Evolutionary conservation across 2,797 vertebrate genomes (phyloP), one percentile per base, ranked within the genome.

Genomic region (Cyclura pinguis): DNA sequence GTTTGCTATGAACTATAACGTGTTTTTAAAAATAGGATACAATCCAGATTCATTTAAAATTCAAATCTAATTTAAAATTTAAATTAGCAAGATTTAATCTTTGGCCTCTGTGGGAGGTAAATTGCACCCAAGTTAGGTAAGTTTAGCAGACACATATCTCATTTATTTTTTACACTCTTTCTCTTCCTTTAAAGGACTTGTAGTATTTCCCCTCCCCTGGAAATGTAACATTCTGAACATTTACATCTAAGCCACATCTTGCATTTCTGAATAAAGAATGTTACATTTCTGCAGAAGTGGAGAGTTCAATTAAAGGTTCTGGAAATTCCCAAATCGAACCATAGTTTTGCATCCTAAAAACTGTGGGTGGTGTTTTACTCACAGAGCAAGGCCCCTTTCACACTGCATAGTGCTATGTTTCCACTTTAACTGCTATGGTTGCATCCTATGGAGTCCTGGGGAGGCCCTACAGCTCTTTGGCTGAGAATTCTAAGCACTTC

Each of bases 1-100:
- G 77, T 77, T 90, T 87, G 22, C 42, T 67, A 55, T 50, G 55
- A 59, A 80, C 69, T 50, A n/a, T 57, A 77, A 57, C 80, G 76
- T 38, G 52, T 90, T 69, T 72, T 3, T 59, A 57, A 90, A 62
- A 90, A 80, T 73, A 50, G 67, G 78, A 67, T 59, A 52, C 38
- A 86, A 13, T 86, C 35, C 64, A 47, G 76, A 72, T 89, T 18
- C 77, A 42, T 85, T 80, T 72, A 72, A 69, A 52, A 52, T 80
- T 52, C 12, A 80, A 42, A n/a, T 69, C 32, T 55, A 57, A 80
- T 81, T 67, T 50, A 69, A 84, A 29, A 47, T 67, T 47, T 67
- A 85, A 85, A 52, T 52, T 73, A 52, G 47, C 22, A 50, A 32
- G 67, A 29, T 87, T 80, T 80, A 67, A 20, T 24, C 8, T 59